Conservation (phyloP, 2,113 vertebrate species). For the Hassar affinis region DNA sequence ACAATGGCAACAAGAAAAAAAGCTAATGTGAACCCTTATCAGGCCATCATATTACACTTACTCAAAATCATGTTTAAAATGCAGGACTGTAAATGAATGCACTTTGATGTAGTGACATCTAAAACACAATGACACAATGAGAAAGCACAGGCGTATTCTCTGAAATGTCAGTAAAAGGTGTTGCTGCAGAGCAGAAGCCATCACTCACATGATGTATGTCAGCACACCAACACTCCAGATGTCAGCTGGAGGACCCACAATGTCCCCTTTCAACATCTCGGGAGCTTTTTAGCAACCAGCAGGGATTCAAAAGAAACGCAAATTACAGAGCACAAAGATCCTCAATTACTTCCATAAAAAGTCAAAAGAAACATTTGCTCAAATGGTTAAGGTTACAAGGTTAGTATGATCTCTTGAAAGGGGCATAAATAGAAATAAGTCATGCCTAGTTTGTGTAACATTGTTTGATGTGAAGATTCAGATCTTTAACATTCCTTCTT, state of each 20-base stretch:
- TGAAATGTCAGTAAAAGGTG: neutral
- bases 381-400: neutral
- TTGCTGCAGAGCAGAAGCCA: slow-evolving; percentile 25
- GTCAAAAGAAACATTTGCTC: slow-evolving; percentile 2
- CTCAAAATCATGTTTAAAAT: neutral
- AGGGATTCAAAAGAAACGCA: slow-evolving; percentile 41
- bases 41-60: neutral
- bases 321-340: slow-evolving; percentile 37
- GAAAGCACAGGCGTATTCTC: neutral
- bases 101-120: neutral
- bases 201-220: slow-evolving; percentile 93
- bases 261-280: slow-evolving; percentile 95
- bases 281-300: slow-evolving; percentile 76
- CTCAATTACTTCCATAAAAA: slow-evolving; percentile 21
- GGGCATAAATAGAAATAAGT: neutral
- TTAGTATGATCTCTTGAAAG: neutral
- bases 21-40: neutral
- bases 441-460: slow-evolving; percentile 1
- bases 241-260: slow-evolving; percentile 91
- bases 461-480: neutral
- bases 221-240: slow-evolving; percentile 92
- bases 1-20: neutral
- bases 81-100: neutral
- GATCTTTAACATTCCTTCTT: neutral
- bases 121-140: neutral